phyloP scores from a whole-genome alignment of 1,140 invertebrate species.

The Sinonovacula constricta region DNA sequence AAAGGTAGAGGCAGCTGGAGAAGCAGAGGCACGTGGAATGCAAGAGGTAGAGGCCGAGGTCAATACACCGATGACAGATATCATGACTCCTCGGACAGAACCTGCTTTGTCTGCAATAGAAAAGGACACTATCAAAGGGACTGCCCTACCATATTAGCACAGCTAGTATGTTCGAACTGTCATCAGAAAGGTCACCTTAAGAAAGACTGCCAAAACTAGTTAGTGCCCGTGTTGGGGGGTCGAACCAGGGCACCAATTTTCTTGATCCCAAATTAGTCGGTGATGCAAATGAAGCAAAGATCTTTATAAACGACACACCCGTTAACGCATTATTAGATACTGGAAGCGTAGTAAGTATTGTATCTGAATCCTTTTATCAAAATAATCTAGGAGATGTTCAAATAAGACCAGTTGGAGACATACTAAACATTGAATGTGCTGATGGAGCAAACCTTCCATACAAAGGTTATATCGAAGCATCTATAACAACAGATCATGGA shows the following conservation, averaged over 20 bases:
- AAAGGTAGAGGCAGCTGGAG: neutral
- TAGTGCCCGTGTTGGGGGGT: constrained; percentile 3
- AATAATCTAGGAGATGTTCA: neutral
- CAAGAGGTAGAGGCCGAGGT: neutral
- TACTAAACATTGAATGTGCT: constrained; percentile 37
- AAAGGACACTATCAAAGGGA: neutral
- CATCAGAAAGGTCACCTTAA: constrained; percentile 5
- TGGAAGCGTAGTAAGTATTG: constrained; percentile 25
- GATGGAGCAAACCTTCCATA: constrained; percentile 25
- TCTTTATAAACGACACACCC: neutral
- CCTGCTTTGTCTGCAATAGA: neutral
- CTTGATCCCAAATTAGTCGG: neutral
- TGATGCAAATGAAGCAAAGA: constrained; percentile 10
- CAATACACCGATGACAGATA: neutral
- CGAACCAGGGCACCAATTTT: neutral
- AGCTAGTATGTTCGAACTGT: neutral
- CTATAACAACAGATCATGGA: neutral
- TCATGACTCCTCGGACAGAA: neutral
- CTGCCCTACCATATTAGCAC: neutral
- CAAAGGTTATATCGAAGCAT: constrained; percentile 20
- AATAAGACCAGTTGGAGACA: constrained; percentile 3
- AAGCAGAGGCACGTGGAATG: no score
- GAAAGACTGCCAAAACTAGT: constrained; percentile 2
- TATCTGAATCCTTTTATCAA: constrained; percentile 23
- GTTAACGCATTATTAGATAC: constrained; percentile 14